Conservation (phyloP, 2,113 vertebrate species). For the Crotalus horridus region DNA sequence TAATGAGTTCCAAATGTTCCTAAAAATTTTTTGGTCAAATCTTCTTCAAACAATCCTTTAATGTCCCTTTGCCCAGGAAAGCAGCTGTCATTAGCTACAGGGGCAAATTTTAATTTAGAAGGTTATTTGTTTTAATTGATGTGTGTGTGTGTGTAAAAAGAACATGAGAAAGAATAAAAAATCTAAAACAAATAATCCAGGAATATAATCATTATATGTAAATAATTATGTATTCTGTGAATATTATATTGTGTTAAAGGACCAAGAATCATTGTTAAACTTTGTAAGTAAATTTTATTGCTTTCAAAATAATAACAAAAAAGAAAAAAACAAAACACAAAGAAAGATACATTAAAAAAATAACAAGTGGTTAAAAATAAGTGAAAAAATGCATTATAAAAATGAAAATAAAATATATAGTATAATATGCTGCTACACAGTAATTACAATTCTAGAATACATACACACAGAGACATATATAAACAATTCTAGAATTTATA, state of each 20-base stretch:
- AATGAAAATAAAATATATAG: no score
- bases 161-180: no score
- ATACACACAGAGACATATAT: no score
- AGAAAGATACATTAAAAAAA: no score
- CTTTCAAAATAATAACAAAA: not conserved
- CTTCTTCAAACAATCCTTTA: conserved; percentile 30
- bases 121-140: not conserved
- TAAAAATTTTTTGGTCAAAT: conserved; percentile 26
- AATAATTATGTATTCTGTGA: not conserved
- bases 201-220: not conserved
- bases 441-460: no score
- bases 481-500: no score
- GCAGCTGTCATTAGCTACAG: conserved; percentile 25
- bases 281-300: not conserved
- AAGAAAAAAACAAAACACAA: no score
- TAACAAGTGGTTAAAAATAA: no score
- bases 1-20: conserved; percentile 47
- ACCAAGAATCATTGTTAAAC: not conserved
- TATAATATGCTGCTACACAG: no score
- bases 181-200: no score
- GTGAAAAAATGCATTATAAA: no score
- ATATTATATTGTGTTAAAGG: not conserved
- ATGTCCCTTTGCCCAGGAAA: conserved; percentile 27
- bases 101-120: not conserved
- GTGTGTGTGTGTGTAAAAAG: no score